phyloP scores from a whole-genome alignment of 2,113 vertebrate genomes.

The Ondatra zibethicus region DNA sequence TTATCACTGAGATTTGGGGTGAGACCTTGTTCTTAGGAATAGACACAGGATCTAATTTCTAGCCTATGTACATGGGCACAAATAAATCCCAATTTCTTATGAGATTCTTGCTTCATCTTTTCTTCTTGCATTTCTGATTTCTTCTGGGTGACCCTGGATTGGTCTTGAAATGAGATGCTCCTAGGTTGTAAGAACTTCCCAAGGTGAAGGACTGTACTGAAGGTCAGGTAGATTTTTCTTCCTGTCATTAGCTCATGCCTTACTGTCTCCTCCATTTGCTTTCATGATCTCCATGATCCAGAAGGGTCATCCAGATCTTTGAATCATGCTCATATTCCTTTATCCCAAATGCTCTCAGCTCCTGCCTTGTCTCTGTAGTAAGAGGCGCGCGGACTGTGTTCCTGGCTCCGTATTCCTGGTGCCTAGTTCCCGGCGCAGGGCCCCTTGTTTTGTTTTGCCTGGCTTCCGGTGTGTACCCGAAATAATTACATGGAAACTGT shows the following conservation, averaged over 20 bases:
- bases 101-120: not conserved
- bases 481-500: too few relatives aligned
- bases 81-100: not conserved
- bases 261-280: not conserved
- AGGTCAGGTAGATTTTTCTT: not conserved
- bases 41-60: not conserved
- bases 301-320: not conserved
- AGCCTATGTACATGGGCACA: not conserved
- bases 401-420: too few relatives aligned
- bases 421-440: too few relatives aligned
- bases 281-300: not conserved
- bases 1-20: not conserved
- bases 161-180: not conserved
- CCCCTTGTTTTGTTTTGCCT: too few relatives aligned
- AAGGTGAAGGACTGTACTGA: not conserved
- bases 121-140: not conserved
- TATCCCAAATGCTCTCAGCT: not conserved
- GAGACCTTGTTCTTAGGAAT: not conserved
- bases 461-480: too few relatives aligned
- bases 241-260: not conserved
- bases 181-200: not conserved
- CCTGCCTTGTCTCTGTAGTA: too few relatives aligned
- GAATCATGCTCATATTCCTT: not conserved
- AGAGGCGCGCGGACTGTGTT: too few relatives aligned
- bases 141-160: not conserved